Conservation (phyloP, 2,888 invertebrate genomes). For the Leptinotarsa juncta region DNA sequence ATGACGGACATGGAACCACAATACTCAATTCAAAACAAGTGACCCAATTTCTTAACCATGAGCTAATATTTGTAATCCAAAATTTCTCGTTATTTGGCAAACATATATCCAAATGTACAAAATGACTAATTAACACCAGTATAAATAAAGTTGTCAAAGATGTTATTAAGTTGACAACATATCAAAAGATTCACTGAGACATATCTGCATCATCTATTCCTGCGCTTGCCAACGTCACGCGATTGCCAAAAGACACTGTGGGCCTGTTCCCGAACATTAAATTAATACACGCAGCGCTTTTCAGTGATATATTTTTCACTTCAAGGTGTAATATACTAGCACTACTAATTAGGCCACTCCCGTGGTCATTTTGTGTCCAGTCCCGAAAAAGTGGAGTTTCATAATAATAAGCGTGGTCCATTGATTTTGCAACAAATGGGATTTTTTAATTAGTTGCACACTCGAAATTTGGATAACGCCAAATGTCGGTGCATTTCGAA, state of each 20-base stretch:
- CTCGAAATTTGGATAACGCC: no score
- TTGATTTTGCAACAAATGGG: no score
- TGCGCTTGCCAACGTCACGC: conserved; percentile 43
- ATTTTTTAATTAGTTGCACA: no score
- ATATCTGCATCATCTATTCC: conserved; percentile 40
- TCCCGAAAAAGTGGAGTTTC: no score
- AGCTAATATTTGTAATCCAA: neutral
- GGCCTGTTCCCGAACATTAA: conserved; percentile 42
- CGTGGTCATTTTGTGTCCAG: neutral
- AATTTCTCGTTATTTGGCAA: conserved; percentile 23
- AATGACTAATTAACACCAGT: conserved; percentile 13
- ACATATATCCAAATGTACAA: neutral
- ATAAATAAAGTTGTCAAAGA: conserved; percentile 29
- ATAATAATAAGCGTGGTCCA: no score
- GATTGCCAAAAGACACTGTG: conserved; percentile 45
- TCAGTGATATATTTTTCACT: conserved; percentile 23
- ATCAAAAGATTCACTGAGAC: conserved; percentile 30
- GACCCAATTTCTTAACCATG: no score
- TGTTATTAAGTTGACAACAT: conserved; percentile 24
- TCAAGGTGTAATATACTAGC: conserved; percentile 5
- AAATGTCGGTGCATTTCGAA: no score
- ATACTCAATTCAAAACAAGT: no score
- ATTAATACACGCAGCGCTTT: conserved; percentile 45
- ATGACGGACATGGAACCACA: no score
- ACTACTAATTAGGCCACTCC: neutral